Evolutionary conservation across 2,888 invertebrate species (phyloP).

Genomic region (Pseudoips prasinana): DNA sequence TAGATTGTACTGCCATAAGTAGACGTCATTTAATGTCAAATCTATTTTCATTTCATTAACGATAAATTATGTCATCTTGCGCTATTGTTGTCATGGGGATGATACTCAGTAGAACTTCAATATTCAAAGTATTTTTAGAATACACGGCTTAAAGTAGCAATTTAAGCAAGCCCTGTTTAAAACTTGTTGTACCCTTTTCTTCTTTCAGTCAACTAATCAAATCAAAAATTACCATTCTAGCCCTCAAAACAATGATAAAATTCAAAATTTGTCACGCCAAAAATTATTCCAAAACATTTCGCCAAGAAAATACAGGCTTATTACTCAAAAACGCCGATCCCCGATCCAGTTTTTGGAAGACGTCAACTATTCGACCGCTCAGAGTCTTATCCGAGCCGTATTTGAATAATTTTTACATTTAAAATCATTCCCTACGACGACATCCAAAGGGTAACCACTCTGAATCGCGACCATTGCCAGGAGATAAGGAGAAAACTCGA

Average conservation of each 20-base stretch:
- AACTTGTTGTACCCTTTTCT: no score
- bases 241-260: slow-evolving; percentile 8
- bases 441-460: slow-evolving; percentile 81
- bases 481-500: slow-evolving; percentile 72
- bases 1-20: no score
- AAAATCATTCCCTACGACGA: slow-evolving; percentile 80
- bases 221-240: no score
- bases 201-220: no score
- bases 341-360: slow-evolving; percentile 56
- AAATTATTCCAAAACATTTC: slow-evolving; percentile 32
- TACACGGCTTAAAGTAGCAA: no score
- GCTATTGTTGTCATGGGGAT: no score
- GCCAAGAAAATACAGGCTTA: slow-evolving; percentile 37
- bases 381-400: slow-evolving; percentile 63
- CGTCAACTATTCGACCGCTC: slow-evolving; percentile 68
- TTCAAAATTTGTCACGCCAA: slow-evolving; percentile 34
- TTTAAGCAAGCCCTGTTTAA: no score
- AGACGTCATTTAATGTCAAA: no score
- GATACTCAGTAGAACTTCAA: no score
- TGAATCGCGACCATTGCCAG: slow-evolving; percentile 76
- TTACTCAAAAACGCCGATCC: slow-evolving; percentile 63
- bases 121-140: no score
- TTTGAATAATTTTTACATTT: slow-evolving; percentile 83
- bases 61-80: no score
- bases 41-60: no score